These are phyloP conservation scores for Psephotus haematonotus DNA, from an alignment of 2,113 vertebrate genomes.

Conservation along the genomic window DNA sequence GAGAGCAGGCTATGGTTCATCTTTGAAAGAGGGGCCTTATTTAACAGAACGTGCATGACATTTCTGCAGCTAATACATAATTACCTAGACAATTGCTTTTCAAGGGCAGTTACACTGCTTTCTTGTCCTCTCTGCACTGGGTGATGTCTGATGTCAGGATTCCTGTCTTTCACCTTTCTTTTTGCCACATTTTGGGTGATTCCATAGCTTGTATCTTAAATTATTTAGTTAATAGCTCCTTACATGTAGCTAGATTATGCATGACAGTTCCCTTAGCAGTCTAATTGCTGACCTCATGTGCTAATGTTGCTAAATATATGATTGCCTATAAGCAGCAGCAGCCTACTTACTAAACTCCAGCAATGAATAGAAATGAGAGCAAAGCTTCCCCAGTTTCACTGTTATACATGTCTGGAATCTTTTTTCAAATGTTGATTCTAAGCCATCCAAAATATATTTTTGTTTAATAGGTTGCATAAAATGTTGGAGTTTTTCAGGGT, in stretches of 20 bases:
- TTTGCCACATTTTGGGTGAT: not conserved
- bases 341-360: not conserved
- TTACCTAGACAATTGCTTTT: not conserved
- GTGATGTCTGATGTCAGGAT: not conserved
- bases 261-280: not conserved
- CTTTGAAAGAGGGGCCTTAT: not conserved
- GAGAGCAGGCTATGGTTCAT: not conserved
- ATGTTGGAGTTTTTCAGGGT: too few relatives aligned
- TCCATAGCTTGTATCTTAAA: not conserved
- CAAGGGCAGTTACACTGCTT: rapidly evolving
- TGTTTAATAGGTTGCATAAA: not conserved
- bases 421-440: not conserved
- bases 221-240: not conserved
- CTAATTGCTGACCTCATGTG: not conserved
- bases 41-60: not conserved
- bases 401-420: not conserved
- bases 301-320: not conserved
- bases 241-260: not conserved
- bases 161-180: not conserved
- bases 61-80: not conserved
- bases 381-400: not conserved
- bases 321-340: not conserved
- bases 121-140: rapidly evolving
- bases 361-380: not conserved
- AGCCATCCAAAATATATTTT: not conserved